These are phyloP conservation scores for Xenopus laevis DNA, from an alignment of 2,113 vertebrate species.

Conservation along the genomic window DNA sequence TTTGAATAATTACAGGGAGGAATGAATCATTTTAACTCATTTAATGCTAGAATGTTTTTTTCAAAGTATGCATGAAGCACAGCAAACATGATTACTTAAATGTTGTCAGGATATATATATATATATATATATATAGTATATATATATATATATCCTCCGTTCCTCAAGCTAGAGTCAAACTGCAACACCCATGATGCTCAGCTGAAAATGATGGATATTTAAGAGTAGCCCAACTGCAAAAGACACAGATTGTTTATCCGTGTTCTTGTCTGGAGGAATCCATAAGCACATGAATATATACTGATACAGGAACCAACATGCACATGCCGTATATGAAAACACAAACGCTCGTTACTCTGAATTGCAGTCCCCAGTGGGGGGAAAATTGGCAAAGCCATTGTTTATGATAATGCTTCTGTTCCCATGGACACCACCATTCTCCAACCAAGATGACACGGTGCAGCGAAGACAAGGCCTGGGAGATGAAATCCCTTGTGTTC, in stretches of 20 bases:
- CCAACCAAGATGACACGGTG: conserved; percentile 66
- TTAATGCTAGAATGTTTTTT: no score
- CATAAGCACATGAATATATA: neutral
- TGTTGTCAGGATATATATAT: no score
- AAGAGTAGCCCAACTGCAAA: neutral
- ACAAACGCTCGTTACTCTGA: conserved; percentile 35
- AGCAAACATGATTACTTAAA: no score
- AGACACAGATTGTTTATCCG: neutral
- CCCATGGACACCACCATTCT: conserved; percentile 64
- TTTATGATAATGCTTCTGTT: conserved; percentile 68
- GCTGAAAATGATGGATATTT: neutral
- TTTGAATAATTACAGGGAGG: no score
- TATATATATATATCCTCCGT: no score
- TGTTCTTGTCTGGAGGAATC: neutral
- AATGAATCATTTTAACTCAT: no score
- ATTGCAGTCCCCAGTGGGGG: conserved; percentile 55
- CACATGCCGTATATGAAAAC: neutral
- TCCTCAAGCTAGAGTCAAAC: neutral
- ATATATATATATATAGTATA: no score
- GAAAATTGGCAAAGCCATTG: conserved; percentile 61
- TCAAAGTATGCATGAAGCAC: no score
- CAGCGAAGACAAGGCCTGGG: conserved; percentile 54
- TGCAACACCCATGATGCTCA: neutral
- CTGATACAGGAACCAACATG: neutral
- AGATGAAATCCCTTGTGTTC: conserved; percentile 66